Conservation (phyloP, 2,888 invertebrate genomes). For the Cryptocephalus primarius region DNA sequence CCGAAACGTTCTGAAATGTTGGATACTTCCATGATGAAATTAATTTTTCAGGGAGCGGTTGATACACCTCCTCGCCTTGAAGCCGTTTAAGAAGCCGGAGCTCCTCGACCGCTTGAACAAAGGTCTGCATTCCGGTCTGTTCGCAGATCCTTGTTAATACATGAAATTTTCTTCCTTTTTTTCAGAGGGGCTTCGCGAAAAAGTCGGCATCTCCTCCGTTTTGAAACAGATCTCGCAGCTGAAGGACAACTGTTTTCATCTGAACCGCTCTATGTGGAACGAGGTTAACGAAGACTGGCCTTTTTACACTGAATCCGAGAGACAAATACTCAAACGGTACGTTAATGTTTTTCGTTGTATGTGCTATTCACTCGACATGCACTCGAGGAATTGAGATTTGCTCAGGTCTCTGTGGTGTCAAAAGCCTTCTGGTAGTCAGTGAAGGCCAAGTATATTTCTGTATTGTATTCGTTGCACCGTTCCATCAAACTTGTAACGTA, state of each 20-base stretch:
- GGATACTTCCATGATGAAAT: no score
- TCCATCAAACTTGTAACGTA: no score
- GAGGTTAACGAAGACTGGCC: constrained; percentile 93
- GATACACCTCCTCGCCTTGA: constrained; percentile 85
- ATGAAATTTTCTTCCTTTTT: background rate
- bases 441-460: no score
- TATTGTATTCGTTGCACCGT: no score
- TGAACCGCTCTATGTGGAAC: constrained; percentile 81
- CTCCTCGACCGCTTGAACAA: constrained; percentile 67
- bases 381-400: no score
- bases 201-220: constrained; percentile 62
- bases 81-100: constrained; percentile 90
- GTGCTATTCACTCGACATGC: no score
- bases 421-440: no score
- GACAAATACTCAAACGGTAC: constrained; percentile 75
- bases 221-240: constrained; percentile 70
- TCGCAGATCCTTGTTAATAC: background rate
- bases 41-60: constrained; percentile 70
- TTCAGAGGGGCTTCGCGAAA: constrained; percentile 78
- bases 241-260: constrained; percentile 82
- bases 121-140: constrained; percentile 46
- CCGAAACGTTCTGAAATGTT: no score
- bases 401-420: no score
- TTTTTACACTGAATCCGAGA: constrained; percentile 84
- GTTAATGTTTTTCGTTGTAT: background rate